Percentiles rank a stretch among this genome's conserved stretches.
These are phyloP conservation scores for Calameuta filiformis DNA, from an alignment of 2,888 invertebrate genomes.

Conservation along the genomic window DNA sequence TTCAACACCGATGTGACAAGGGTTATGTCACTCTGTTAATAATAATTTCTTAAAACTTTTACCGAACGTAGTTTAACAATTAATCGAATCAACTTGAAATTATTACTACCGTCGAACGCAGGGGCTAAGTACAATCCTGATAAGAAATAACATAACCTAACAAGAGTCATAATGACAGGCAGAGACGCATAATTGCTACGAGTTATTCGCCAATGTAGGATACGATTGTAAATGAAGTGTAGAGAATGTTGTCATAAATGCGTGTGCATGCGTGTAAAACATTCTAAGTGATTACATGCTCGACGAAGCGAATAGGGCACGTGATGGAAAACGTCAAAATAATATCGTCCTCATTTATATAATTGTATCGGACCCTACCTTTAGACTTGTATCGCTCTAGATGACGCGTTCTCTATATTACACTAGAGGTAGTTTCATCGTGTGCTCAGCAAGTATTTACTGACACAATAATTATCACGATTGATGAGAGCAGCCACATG, in stretches of 20 bases:
- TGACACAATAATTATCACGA: slow-evolving; percentile 63
- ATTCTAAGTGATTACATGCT: slow-evolving; percentile 16
- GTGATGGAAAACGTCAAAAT: slow-evolving; percentile 15
- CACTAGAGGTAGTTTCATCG: background rate
- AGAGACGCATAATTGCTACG: background rate
- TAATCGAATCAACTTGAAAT: background rate
- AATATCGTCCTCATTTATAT: slow-evolving; percentile 17
- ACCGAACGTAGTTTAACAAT: background rate
- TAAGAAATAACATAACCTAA: background rate
- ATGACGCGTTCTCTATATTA: background rate
- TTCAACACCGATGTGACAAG: no score
- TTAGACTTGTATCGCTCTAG: background rate
- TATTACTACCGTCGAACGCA: background rate
- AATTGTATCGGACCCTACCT: slow-evolving; percentile 17
- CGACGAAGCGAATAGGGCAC: background rate
- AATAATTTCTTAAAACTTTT: background rate
- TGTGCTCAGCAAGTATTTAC: slow-evolving; percentile 48
- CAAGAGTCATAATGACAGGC: background rate
- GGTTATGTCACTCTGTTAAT: background rate
- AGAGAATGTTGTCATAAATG: background rate
- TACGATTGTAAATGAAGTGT: background rate
- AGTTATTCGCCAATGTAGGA: background rate
- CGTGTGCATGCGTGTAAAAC: background rate
- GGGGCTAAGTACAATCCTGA: background rate
- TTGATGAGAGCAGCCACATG: slow-evolving; percentile 54